These are phyloP conservation scores for Scaeva pyrastri DNA, from an alignment of 2,888 invertebrate species.

Conservation along the genomic window DNA sequence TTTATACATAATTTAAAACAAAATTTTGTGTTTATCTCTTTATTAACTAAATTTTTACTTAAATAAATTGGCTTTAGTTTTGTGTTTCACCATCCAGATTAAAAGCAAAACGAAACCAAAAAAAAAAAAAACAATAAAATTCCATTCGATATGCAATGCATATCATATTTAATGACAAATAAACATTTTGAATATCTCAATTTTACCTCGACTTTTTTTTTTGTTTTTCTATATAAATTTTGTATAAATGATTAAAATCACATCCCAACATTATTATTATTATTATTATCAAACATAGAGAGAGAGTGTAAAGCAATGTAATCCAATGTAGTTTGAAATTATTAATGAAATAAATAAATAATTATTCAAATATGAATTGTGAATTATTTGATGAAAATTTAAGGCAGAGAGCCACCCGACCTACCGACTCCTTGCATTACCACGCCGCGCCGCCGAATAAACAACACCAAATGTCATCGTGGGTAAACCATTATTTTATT, in stretches of 20 bases:
- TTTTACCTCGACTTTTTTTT: not conserved
- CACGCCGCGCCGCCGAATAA: not conserved
- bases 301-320: not conserved
- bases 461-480: constrained; percentile 31
- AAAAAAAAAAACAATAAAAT: too few species aligned
- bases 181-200: not conserved
- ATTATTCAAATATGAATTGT: constrained; percentile 29
- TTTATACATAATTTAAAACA: too few species aligned
- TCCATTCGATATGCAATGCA: too few species aligned
- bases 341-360: constrained; percentile 51
- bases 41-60: too few species aligned
- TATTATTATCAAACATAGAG: too few species aligned
- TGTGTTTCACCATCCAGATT: too few species aligned
- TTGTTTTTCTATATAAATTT: not conserved
- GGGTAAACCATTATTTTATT: not conserved
- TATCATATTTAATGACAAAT: constrained; percentile 38
- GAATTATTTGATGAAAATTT: constrained; percentile 30
- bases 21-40: too few species aligned
- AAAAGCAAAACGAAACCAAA: too few species aligned
- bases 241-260: not conserved
- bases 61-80: too few species aligned
- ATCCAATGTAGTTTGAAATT: not conserved
- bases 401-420: not conserved
- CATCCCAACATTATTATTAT: not conserved
- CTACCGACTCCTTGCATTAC: too few species aligned